Evolutionary conservation across 2,888 invertebrate species (phyloP), one percentile per base, ranked within the genome.

Genomic region (Ornithoptera alexandrae): DNA sequence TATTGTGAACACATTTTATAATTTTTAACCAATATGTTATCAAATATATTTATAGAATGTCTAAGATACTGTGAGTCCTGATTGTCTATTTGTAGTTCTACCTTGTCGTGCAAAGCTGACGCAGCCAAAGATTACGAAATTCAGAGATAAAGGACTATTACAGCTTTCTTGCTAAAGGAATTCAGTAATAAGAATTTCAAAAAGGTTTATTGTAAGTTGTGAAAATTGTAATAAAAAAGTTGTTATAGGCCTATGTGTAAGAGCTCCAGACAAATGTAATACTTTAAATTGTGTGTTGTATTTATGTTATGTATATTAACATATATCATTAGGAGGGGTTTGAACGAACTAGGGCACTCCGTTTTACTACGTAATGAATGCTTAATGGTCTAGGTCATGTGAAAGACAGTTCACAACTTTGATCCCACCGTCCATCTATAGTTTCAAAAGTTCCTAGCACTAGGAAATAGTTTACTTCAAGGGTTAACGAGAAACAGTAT

Each of bases 131-230:
- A 50, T 56, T 56, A 46, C 61, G 30, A 69, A 53, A 60, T 64
- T 36, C 22, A 10, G 20, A 24, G 18, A 20, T 24, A n/a, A 62
- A 57, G 57, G 36, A 39, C 59, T 18, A 60, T 36, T 53, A 50
- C 60, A 15, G 50, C 36, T 64, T 64, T 20, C 36, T 64, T 50
- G 22, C 53, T 20, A 64, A 50, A 64, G 22, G 60, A 63, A n/a
- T 53, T n/a, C 4, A 53, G n/a, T n/a, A n/a, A 6, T 18, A 53
- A 53, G 0, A 18, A 18, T 0, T 7, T 15, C 15, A 15, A 46
- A 5, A n/a, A 53, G 5, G 18, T 53, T 53, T 53, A n/a, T 6
- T 18, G 18, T 18, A 7, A 50, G 1, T 50, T 8, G 50, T 18
- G 6, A 50, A 50, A 1, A 17, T 50, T 3, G 50, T 50, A 50